A percentile compares a stretch with the other conserved stretches of the same genome.
Conservation (phyloP, 2,888 invertebrate genomes). For the Clusia tigrina region DNA sequence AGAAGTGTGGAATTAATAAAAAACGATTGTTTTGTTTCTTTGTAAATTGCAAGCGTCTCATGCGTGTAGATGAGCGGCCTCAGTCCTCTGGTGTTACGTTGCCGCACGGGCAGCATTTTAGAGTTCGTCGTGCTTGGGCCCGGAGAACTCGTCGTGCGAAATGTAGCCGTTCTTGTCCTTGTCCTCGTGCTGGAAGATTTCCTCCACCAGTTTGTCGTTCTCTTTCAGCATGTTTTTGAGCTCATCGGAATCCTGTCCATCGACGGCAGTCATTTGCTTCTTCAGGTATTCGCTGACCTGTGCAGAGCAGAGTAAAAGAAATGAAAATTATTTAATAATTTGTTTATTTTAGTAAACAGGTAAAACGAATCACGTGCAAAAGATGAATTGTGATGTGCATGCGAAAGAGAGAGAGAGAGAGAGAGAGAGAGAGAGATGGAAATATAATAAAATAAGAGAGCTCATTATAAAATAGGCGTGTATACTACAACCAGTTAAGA, state of each 20-base stretch:
- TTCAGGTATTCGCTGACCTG: conserved; percentile 92
- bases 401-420: conserved; percentile 17
- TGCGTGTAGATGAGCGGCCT: conserved; percentile 11
- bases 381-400: too few relatives aligned
- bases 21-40: too few relatives aligned
- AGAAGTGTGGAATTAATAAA: background rate
- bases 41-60: conserved; percentile 18
- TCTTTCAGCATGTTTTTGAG: conserved; percentile 84
- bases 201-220: conserved; percentile 92
- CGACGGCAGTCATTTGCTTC: conserved; percentile 88
- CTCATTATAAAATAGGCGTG: too few relatives aligned
- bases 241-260: conserved; percentile 79
- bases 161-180: conserved; percentile 96
- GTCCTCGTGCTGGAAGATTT: conserved; percentile 97
- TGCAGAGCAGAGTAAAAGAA: conserved; percentile 34
- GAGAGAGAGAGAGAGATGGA: too few relatives aligned
- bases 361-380: conserved; percentile 19
- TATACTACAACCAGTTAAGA: too few relatives aligned
- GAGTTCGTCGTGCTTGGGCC: conserved; percentile 97
- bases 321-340: conserved; percentile 13
- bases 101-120: conserved; percentile 64
- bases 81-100: conserved; percentile 13
- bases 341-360: conserved; percentile 3
- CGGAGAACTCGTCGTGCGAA: conserved; percentile 95
- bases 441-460: too few relatives aligned